Conservation (phyloP, 2,113 vertebrate species). For the Lagopus muta region DNA sequence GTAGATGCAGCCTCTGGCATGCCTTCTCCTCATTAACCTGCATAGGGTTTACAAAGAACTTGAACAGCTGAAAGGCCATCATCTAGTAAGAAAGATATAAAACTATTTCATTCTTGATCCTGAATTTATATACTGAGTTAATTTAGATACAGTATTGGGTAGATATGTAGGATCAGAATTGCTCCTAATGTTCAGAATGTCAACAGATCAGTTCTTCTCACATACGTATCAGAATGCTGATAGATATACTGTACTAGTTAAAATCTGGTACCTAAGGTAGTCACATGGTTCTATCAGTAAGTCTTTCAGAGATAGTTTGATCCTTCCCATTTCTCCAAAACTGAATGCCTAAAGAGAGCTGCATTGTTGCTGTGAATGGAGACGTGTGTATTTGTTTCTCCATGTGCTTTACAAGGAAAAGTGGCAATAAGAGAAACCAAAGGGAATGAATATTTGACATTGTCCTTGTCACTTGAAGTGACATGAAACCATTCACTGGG, state of each 20-base stretch:
- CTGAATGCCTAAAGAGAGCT: background rate
- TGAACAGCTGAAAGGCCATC: background rate
- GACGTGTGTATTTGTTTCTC: background rate
- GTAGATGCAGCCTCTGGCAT: background rate
- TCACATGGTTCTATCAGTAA: background rate
- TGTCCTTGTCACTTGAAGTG: background rate
- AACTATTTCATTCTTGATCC: background rate
- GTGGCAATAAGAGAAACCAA: background rate
- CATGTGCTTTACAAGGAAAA: background rate
- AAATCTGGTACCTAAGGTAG: background rate
- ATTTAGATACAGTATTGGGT: background rate
- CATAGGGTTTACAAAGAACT: background rate
- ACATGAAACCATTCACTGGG: background rate
- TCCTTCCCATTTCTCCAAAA: background rate
- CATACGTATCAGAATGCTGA: background rate
- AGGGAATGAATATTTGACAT: background rate
- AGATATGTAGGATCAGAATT: background rate
- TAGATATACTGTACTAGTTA: background rate
- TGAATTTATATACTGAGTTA: background rate
- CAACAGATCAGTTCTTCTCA: background rate
- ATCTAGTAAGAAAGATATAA: background rate
- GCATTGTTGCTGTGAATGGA: background rate
- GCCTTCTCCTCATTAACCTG: background rate
- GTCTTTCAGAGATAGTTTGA: background rate
- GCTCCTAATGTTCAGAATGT: background rate